These are phyloP conservation scores for Thomomys bottae DNA, from an alignment of 2,113 vertebrate species.

Conservation along the genomic window DNA sequence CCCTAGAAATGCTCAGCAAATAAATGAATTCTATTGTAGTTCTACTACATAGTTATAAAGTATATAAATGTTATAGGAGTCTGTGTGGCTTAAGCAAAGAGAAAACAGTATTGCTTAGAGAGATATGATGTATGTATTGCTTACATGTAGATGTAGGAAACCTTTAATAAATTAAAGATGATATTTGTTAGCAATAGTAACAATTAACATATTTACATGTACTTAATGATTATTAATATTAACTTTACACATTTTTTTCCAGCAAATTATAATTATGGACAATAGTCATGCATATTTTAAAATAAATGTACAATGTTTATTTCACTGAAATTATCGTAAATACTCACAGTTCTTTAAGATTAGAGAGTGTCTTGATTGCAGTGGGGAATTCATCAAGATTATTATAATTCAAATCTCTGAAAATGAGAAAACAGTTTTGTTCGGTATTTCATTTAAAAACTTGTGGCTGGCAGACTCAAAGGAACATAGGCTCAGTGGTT, in stretches of 20 bases:
- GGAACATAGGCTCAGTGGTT: too few relatives aligned
- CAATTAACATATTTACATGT: constrained; percentile 35
- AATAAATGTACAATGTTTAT: constrained; percentile 55
- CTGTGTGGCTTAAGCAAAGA: constrained; percentile 43
- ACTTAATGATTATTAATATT: constrained; percentile 1
- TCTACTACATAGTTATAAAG: background rate
- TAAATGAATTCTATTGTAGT: background rate
- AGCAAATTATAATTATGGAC: constrained; percentile 22
- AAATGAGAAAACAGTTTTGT: constrained; percentile 71
- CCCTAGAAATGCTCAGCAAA: constrained; percentile 37
- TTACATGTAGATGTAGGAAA: background rate
- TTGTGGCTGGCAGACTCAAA: too few relatives aligned
- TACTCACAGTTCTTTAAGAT: constrained; percentile 96
- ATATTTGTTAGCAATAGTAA: background rate
- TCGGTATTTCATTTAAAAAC: constrained; percentile 54
- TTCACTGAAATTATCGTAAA: constrained; percentile 39
- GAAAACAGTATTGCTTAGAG: background rate
- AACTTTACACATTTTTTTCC: constrained; percentile 58
- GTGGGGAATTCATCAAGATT: constrained; percentile 90
- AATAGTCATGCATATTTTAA: constrained; percentile 68
- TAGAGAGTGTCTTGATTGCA: constrained; percentile 90
- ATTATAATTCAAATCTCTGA: constrained; percentile 93
- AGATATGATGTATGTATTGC: background rate
- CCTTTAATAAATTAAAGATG: constrained; percentile 24
- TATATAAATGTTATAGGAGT: background rate